Percentiles rank a stretch among this genome's conserved stretches.
Evolutionary conservation across 2,113 vertebrate genomes (phyloP).

Genomic region (Furnarius figulus): DNA sequence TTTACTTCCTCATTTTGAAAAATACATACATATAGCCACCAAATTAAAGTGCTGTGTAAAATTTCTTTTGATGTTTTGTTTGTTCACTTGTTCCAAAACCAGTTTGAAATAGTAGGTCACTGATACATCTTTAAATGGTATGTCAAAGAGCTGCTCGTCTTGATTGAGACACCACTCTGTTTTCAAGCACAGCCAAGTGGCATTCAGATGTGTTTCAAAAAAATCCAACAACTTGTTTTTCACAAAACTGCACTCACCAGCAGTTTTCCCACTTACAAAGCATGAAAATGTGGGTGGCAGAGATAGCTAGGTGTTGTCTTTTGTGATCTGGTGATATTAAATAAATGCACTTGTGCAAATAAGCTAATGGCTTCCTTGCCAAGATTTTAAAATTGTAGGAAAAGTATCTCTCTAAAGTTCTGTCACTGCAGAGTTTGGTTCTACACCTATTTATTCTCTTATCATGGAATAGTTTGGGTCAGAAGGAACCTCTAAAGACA

Average conservation of each 20-base stretch:
- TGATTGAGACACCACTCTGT: conserved; percentile 54
- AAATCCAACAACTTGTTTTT: neutral
- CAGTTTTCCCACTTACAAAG: conserved; percentile 17
- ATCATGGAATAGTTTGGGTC: neutral
- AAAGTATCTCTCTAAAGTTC: neutral
- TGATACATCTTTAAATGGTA: conserved; percentile 56
- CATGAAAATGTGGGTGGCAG: conserved; percentile 6
- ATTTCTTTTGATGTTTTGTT: conserved; percentile 63
- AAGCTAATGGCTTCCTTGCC: neutral
- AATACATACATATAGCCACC: neutral
- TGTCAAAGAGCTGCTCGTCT: conserved; percentile 30
- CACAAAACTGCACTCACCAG: conserved; percentile 21
- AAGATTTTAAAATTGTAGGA: neutral
- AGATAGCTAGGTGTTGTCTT: conserved; percentile 29
- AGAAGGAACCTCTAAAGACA: neutral
- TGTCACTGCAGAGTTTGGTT: neutral
- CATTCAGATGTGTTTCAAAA: conserved; percentile 13
- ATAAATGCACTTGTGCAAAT: neutral
- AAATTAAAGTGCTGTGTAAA: conserved; percentile 50
- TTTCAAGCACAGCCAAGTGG: conserved; percentile 14
- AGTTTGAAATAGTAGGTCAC: conserved; percentile 65
- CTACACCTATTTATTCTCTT: neutral
- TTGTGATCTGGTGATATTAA: neutral
- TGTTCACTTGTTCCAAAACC: conserved; percentile 58
- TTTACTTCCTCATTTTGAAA: conserved; percentile 24